Evolutionary conservation across 1,140 invertebrate species (phyloP).

Genomic region (Andrena cerasifolii): DNA sequence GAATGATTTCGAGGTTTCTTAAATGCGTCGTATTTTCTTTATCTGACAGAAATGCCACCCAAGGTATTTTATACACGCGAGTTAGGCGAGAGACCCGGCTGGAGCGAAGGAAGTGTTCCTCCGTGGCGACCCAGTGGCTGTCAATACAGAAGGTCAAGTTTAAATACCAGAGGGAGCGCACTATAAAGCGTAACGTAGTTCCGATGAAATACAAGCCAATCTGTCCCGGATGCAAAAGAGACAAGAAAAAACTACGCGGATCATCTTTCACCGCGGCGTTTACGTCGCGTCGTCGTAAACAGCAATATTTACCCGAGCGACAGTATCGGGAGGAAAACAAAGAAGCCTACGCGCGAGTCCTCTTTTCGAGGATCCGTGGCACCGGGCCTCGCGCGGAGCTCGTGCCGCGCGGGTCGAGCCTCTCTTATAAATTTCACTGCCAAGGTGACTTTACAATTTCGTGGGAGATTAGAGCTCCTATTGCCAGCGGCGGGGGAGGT

Average conservation of each 20-base stretch:
- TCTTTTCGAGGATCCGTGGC: neutral
- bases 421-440: constrained; percentile 70
- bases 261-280: constrained; percentile 22
- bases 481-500: constrained; percentile 53
- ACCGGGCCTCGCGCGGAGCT: neutral
- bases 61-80: too few species aligned
- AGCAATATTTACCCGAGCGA: neutral
- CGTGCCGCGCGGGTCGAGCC: neutral
- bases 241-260: neutral
- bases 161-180: neutral
- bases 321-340: neutral
- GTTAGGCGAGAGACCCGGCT: too few species aligned
- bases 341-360: neutral
- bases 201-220: constrained; percentile 2
- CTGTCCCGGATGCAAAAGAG: too few species aligned
- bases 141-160: constrained; percentile 9
- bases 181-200: neutral
- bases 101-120: neutral
- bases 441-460: constrained; percentile 69
- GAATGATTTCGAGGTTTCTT: too few species aligned
- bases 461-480: constrained; percentile 74
- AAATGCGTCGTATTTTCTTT: too few species aligned
- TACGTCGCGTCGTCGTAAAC: constrained; percentile 16
- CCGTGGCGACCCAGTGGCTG: neutral
- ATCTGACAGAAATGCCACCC: too few species aligned